Percentiles rank a stretch among this genome's conserved stretches.
phyloP scores from a whole-genome alignment of 2,113 vertebrate species.

The Malurus cyaneus region DNA sequence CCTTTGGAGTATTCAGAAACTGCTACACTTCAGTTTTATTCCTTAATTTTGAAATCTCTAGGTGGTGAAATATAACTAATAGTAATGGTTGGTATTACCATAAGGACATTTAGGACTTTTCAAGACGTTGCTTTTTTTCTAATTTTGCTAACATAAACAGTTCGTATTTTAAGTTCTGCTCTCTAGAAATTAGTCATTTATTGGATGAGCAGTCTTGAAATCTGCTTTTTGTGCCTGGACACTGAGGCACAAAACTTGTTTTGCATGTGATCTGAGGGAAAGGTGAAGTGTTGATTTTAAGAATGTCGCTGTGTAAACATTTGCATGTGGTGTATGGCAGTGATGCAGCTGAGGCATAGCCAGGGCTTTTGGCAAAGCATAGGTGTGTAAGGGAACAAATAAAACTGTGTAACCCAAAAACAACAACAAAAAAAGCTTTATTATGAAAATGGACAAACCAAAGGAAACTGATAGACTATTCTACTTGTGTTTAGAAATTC shows the following conservation, averaged over 20 bases:
- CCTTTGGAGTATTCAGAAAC: neutral
- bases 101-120: neutral
- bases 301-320: neutral
- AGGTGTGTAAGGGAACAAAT: neutral
- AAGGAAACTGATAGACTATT: neutral
- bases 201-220: neutral
- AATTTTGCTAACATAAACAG: neutral
- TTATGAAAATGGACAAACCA: neutral
- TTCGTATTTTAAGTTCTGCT: neutral
- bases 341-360: neutral
- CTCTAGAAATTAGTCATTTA: neutral
- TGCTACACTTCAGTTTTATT: neutral
- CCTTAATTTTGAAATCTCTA: neutral
- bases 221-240: neutral
- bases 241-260: neutral
- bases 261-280: neutral
- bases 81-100: neutral
- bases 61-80: neutral
- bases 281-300: neutral
- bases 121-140: neutral
- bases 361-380: neutral
- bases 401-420: neutral
- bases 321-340: neutral
- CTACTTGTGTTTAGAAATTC: neutral
- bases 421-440: neutral